Evolutionary conservation across 2,797 vertebrate species (phyloP).

Genomic region (Galagoides demidoff): DNA sequence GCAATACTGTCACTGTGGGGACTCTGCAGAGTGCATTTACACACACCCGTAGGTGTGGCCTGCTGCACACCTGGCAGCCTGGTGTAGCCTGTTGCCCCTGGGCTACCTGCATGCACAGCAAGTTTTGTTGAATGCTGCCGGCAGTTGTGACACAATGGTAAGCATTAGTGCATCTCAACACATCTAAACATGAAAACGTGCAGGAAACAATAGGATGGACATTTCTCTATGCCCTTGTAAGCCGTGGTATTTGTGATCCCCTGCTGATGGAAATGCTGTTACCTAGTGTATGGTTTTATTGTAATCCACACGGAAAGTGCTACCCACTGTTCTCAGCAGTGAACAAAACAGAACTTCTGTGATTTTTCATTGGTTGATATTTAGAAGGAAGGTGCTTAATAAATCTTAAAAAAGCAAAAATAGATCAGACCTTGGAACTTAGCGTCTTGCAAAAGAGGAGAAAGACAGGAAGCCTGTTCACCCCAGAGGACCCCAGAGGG

Average conservation of each 20-base stretch:
- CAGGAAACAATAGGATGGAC: background rate
- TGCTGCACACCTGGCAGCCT: background rate
- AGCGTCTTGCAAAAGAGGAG: background rate
- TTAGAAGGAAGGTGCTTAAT: background rate
- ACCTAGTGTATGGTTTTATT: background rate
- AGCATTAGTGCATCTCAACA: background rate
- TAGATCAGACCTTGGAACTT: background rate
- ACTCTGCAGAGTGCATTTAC: background rate
- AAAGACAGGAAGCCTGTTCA: background rate
- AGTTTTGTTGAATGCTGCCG: background rate
- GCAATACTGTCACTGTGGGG: background rate
- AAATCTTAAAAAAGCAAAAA: background rate
- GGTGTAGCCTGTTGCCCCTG: background rate
- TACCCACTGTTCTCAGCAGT: background rate
- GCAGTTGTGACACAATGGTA: background rate
- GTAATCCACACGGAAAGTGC: background rate
- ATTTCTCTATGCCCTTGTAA: background rate
- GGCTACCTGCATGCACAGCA: background rate
- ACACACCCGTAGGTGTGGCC: background rate
- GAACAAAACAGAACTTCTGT: background rate
- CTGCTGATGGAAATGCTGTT: background rate
- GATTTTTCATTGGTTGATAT: background rate
- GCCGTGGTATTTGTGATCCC: background rate
- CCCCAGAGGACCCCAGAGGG: background rate
- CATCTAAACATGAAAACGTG: background rate